Evolutionary conservation across 2,113 vertebrate genomes (phyloP), one percentile per base, ranked within the genome.

Genomic region (Psittacara wagleri): DNA sequence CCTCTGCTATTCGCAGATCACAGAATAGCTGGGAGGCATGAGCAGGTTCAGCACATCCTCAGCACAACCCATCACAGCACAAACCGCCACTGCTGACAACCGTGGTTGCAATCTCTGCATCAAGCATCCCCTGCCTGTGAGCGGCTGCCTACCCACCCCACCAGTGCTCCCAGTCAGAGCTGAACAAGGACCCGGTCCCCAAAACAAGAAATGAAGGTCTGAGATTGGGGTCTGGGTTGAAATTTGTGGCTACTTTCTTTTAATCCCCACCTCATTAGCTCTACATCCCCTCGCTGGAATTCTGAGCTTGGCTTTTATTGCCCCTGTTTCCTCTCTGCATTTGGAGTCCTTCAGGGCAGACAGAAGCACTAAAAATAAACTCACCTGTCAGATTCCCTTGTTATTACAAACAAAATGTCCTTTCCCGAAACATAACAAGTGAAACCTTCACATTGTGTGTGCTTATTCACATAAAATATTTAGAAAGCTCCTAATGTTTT

Each of bases 401-500:
- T 85, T 96, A 66, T 87, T 89, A 35, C 92, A 94, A 96, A 92
- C 93, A 92, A 94, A 89, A 90, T 29, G 92, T 95, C 93, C 95
- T 95, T 88, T 83, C 59, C n/a, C 0, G 41, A 97, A 94, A 88
- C 0, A 44, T 57, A 94, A 86, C 86, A 90, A 88, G 86, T 83
- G 73, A 88, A 96, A 93, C 41, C 84, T 44, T 62, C 95, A 31
- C 64, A 85, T 84, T 70, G 95, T 16, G 63, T 69, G 78, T 68
- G 91, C 86, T 94, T 74, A 66, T 62, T 41, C 70, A 82, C 94
- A 96, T 97, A 93, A 97, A 98, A 96, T 97, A 97, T 97, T 97
- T 96, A 98, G 95, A 92, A 64, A 87, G 94, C 48, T 83, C 92
- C 95, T 88, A 86, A 79, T 69, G 88, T 78, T 84, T 97, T 97